Evolutionary conservation across 2,888 invertebrate species (phyloP), one percentile per base, ranked within the genome.

Genomic region (Spilosoma lubricipeda): DNA sequence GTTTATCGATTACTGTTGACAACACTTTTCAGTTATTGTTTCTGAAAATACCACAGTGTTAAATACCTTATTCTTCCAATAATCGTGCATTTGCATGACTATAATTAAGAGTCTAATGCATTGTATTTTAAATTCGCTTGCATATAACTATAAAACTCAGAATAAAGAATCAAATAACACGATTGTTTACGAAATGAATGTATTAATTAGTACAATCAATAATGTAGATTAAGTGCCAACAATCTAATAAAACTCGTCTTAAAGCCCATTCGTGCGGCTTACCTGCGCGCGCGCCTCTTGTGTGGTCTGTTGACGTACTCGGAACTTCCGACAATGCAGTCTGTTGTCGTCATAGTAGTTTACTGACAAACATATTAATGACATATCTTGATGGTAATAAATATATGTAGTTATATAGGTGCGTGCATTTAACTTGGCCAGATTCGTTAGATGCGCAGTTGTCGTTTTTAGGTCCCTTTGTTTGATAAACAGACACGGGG

Each of bases 241-340:
- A 72, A 72, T 77, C 75, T 74, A 70, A 27, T 64, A 33, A 36
- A 30, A 52, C 48, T 63, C 76, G 75, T 73, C 74, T 79, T 69
- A 80, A 86, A 76, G 76, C 66, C 72, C 66, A 80, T 78, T 80
- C 78, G 72, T 83, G 78, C 76, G 76, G 82, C 75, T 78, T 92
- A 91, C 92, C 91, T 92, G 92, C 89, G 86, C 84, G 48, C 67
- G 79, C 86, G 82, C 88, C 77, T 72, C 87, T 80, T 91, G 92
- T 92, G 92, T 92, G 92, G 92, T 92, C 92, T 87, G 76, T 79
- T 83, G 80, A 81, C 77, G 79, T 78, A 80, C 77, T 76, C 76
- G 77, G 81, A 78, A 84, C 82, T 81, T 78, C 56, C n/a, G 36
- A 45, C 42, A 27, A 77, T 82, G 82, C 79, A 77, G 80, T 72